Conservation (phyloP, 2,888 invertebrate genomes). For the Spilarctia lutea region DNA sequence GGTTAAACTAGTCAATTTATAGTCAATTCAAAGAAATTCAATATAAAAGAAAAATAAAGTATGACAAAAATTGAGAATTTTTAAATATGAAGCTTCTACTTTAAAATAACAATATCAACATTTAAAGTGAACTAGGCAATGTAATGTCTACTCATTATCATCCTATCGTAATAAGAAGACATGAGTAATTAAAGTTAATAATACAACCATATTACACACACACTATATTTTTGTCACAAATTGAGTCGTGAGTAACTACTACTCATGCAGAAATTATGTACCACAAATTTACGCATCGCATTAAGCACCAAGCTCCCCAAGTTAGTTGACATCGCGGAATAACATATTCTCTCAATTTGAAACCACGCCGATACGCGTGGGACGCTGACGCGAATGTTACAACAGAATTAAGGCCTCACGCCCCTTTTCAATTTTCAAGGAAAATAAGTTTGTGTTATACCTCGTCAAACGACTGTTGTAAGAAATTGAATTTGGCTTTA, state of each 20-base stretch:
- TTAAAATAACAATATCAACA: no score
- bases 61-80: no score
- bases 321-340: not conserved
- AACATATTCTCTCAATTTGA: slow-evolving; percentile 1
- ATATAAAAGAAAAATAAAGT: no score
- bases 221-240: not conserved
- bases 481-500: slow-evolving; percentile 2
- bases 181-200: not conserved
- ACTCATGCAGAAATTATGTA: not conserved
- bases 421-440: not conserved
- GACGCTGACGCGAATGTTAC: not conserved
- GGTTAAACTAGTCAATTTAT: no score
- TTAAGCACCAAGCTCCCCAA: not conserved
- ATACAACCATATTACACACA: not conserved
- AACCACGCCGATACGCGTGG: slow-evolving; percentile 1
- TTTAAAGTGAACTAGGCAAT: no score
- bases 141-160: no score
- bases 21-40: no score
- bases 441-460: slow-evolving; percentile 1
- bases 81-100: no score
- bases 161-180: no score
- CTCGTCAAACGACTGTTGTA: not conserved
- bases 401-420: not conserved
- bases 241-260: not conserved
- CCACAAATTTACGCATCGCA: not conserved